These are phyloP conservation scores for Trichonephila inaurata DNA, from an alignment of 1,140 invertebrate species.

Conservation along the genomic window DNA sequence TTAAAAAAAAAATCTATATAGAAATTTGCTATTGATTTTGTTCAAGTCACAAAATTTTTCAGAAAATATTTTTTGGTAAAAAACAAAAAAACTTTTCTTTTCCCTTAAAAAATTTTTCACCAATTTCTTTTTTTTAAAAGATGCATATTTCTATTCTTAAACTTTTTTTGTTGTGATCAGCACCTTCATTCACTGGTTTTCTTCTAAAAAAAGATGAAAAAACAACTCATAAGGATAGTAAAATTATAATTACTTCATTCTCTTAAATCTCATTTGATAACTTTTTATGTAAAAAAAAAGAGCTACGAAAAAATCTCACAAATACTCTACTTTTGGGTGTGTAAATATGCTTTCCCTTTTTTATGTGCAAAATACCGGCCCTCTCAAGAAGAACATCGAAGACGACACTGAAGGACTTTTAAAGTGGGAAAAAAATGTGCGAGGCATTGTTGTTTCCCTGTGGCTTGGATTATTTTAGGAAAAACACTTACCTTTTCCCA, in stretches of 20 bases:
- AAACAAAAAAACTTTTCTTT: no score
- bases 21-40: no score
- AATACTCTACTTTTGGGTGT: not conserved
- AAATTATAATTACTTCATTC: not conserved
- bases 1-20: no score
- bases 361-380: constrained; percentile 41
- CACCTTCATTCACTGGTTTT: constrained; percentile 56
- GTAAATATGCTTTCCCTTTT: constrained; percentile 42
- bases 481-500: constrained; percentile 52
- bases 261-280: no score
- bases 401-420: constrained; percentile 36
- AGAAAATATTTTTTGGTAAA: no score
- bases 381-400: constrained; percentile 61
- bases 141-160: constrained; percentile 36
- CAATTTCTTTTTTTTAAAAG: constrained; percentile 36
- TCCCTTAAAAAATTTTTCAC: no score
- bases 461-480: constrained; percentile 56
- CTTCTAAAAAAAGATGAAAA: constrained; percentile 25
- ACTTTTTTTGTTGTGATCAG: constrained; percentile 10
- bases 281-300: no score
- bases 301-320: not conserved
- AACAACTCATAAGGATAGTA: constrained; percentile 39
- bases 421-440: constrained; percentile 33
- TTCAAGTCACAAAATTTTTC: no score
- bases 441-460: constrained; percentile 22